Conservation (phyloP, 1,140 invertebrate genomes). For the Drosophila chauvacae region DNA sequence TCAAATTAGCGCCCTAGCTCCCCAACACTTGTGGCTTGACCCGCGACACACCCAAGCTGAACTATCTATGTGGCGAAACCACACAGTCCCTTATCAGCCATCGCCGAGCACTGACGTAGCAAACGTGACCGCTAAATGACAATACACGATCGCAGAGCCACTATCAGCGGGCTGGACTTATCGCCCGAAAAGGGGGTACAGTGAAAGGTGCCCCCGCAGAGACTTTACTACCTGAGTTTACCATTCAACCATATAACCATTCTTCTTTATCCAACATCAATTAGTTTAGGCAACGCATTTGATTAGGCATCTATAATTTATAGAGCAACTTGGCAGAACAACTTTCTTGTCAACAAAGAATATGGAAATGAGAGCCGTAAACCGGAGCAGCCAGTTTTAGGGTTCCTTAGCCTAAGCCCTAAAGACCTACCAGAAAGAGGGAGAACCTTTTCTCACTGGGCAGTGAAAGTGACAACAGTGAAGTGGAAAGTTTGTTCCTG, state of each 20-base stretch:
- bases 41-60: slow-evolving; percentile 7
- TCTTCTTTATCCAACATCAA: slow-evolving; percentile 2
- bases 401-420: slow-evolving; percentile 8
- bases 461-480: slow-evolving; percentile 57
- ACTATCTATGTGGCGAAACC: slow-evolving; percentile 11
- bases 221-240: slow-evolving; percentile 10
- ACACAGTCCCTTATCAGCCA: slow-evolving; percentile 41
- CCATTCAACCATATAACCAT: neutral
- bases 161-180: slow-evolving; percentile 33
- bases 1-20: slow-evolving; percentile 60
- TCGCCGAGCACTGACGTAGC: slow-evolving; percentile 29
- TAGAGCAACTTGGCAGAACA: neutral
- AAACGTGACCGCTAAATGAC: slow-evolving; percentile 66
- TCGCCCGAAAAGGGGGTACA: slow-evolving; percentile 11
- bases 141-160: slow-evolving; percentile 31
- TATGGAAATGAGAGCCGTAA: slow-evolving; percentile 39
- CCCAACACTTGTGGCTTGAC: slow-evolving; percentile 29
- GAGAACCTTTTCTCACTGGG: slow-evolving; percentile 24
- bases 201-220: slow-evolving; percentile 29
- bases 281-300: slow-evolving; percentile 6
- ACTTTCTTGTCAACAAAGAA: slow-evolving; percentile 38
- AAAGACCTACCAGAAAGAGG: slow-evolving; percentile 6
- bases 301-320: slow-evolving; percentile 23
- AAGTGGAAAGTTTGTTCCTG: slow-evolving; percentile 68
- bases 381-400: slow-evolving; percentile 39